Base-by-base conservation (phyloP, 2,888 invertebrate genomes). In the Ectobius pallidus region DNA sequence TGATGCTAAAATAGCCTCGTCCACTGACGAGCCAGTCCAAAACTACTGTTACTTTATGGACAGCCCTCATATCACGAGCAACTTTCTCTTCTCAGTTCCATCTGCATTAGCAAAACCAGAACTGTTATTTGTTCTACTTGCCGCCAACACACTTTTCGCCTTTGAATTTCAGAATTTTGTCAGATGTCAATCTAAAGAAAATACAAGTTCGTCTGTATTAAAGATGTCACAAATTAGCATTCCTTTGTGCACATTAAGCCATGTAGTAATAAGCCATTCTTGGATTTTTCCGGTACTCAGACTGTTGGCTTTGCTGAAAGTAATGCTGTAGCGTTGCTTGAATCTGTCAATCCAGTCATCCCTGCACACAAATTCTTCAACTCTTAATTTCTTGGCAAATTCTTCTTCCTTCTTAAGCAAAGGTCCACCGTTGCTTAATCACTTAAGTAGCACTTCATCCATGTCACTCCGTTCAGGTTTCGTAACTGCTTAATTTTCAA, bases 71-170 rank as follows among this genome's bases (percentile, higher is more conserved):
- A 55, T 6, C 55, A 25, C 46, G n/a, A 6, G 18, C 9, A 55
- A 7, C 16, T 55, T 55, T n/a, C n/a, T 16, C 22, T 55, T 22
- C 27, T 55, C 27, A 25, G 55, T 55, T 22, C 55, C 55, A 55
- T 22, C 18, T 22, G 55, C 55, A 55, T 20, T 55, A 22, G 55
- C 11, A 55, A 55, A 55, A 55, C 55, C 49, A 49, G n/a, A 55
- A 55, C 7, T 25, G 55, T 55, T n/a, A n/a, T 55, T 25, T 22
- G 6, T 7, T 9, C 6, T n/a, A 6, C 27, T 55, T 55, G 27
- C 27, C 55, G 16, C 22, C 55, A 55, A 55, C 49, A 25, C 14
- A 18, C 22, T 3, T 55, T 11, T 25, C 27, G 6, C 22, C 27
- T 55, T 55, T 55, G 16, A 25, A 55, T 46, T 46, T 46, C 9